A percentile compares a stretch with the other conserved stretches of the same genome.
phyloP scores from a whole-genome alignment of 2,113 vertebrate genomes.

The Nyctereutes procyonoides region DNA sequence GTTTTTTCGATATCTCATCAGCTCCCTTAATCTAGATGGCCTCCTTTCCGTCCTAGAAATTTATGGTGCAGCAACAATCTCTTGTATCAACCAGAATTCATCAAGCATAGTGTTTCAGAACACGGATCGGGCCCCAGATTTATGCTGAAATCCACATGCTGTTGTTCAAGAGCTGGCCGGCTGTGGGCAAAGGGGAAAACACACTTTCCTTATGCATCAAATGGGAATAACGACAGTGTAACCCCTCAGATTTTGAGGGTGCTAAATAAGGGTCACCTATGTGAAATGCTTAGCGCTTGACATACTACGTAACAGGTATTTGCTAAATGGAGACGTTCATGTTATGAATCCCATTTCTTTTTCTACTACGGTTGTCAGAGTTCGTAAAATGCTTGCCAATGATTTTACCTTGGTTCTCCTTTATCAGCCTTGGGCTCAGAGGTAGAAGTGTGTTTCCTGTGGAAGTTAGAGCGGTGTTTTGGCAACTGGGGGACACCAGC shows the following conservation, averaged over 20 bases:
- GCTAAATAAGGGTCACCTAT: neutral
- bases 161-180: neutral
- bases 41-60: conserved; percentile 23
- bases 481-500: neutral
- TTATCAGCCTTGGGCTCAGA: neutral
- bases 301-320: neutral
- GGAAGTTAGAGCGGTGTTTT: neutral
- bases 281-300: neutral
- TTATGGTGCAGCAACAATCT: neutral
- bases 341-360: neutral
- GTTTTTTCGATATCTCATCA: neutral
- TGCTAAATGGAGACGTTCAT: neutral
- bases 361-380: neutral
- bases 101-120: neutral
- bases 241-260: neutral
- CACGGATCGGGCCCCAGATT: neutral
- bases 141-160: neutral
- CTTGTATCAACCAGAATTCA: neutral
- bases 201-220: neutral
- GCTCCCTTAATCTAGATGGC: conserved; percentile 5
- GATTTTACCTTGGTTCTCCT: neutral
- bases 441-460: neutral
- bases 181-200: neutral
- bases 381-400: neutral
- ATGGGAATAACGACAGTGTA: neutral